Conservation (phyloP, 1,140 invertebrate genomes). For the Drosophila rhopaloa region DNA sequence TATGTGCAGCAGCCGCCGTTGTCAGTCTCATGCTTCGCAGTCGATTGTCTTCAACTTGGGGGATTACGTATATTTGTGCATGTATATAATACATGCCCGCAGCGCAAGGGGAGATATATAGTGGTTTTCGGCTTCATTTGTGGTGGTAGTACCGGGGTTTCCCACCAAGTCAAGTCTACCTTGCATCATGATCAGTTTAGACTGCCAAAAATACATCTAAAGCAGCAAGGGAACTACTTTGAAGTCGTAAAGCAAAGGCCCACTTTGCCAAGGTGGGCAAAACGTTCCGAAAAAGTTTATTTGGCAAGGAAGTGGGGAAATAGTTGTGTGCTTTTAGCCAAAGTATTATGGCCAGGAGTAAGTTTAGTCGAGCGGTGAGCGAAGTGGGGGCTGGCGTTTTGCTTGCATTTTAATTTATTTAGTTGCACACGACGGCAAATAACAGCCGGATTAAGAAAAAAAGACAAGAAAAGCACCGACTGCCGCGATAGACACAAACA, state of each 20-base stretch:
- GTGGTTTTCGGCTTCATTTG: not conserved
- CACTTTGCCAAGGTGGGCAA: not conserved
- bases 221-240: not conserved
- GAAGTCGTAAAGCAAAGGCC: not conserved
- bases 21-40: conserved; percentile 15
- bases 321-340: conserved; percentile 44
- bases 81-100: not conserved
- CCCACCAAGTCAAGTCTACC: not conserved
- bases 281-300: not conserved
- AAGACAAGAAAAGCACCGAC: conserved; percentile 25
- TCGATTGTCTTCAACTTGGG: not conserved
- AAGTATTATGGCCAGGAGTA: conserved; percentile 40
- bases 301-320: not conserved
- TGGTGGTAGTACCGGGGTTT: no score
- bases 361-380: conserved; percentile 1
- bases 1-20: conserved; percentile 17
- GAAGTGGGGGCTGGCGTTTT: conserved; percentile 27
- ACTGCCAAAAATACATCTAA: not conserved
- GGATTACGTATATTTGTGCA: not conserved
- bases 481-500: conserved; percentile 18
- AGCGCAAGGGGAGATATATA: no score
- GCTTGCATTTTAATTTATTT: conserved; percentile 79
- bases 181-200: not conserved
- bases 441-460: conserved; percentile 5
- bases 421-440: conserved; percentile 49